Percentiles rank a stretch among this genome's conserved stretches.
phyloP scores from a whole-genome alignment of 2,113 vertebrate genomes.

The Muscicapa adusta region DNA sequence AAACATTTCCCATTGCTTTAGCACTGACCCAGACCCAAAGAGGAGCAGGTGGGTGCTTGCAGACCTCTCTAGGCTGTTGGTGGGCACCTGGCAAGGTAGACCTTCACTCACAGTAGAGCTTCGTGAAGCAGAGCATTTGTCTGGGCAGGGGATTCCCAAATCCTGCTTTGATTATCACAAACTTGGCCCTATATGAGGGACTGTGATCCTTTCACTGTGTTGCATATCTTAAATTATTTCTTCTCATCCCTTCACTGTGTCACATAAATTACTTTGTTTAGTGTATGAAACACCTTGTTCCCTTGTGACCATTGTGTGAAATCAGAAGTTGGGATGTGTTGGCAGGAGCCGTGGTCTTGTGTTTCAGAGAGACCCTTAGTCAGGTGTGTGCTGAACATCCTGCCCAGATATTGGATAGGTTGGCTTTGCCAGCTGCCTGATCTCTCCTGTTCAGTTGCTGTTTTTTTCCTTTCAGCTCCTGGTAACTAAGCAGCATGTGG shows the following conservation, averaged over 20 bases:
- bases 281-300: neutral
- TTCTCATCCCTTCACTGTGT: neutral
- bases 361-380: neutral
- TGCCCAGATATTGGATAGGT: neutral
- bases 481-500: neutral
- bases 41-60: neutral
- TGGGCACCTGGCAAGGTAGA: neutral
- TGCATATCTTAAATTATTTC: rapidly evolving
- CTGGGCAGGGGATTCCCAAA: neutral
- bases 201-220: neutral
- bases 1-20: neutral
- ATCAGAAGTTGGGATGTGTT: neutral
- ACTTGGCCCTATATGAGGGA: rapidly evolving
- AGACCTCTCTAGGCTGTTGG: neutral
- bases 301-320: neutral
- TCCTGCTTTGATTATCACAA: neutral
- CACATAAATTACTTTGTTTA: rapidly evolving
- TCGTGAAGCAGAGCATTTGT: neutral
- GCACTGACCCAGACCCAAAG: neutral
- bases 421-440: neutral
- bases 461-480: neutral
- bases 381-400: neutral
- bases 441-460: neutral
- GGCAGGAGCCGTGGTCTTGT: neutral
- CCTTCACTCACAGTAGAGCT: neutral